phyloP scores from a whole-genome alignment of 2,113 vertebrate genomes.

The Chaetodon trifascialis region DNA sequence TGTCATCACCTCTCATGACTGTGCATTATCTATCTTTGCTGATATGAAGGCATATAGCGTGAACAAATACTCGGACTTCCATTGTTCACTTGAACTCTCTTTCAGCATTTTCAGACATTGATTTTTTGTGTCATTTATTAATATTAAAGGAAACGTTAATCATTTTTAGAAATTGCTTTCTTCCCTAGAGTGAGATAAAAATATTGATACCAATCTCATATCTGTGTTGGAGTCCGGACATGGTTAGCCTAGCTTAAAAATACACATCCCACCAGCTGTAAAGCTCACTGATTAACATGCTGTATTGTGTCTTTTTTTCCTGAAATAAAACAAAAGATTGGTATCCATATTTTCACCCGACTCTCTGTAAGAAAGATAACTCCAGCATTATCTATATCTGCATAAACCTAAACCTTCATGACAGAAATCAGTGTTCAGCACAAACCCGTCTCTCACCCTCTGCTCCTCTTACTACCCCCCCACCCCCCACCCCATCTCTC shows the following conservation, averaged over 20 bases:
- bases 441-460: slow-evolving; percentile 10
- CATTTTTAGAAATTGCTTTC: neutral
- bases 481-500: neutral
- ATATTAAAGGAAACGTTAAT: neutral
- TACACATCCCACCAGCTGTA: too few relatives aligned
- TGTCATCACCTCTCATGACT: neutral
- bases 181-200: neutral
- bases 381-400: neutral
- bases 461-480: neutral
- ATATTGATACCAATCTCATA: neutral
- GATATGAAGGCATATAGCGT: neutral
- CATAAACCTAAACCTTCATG: neutral
- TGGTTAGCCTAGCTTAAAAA: neutral
- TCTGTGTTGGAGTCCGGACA: neutral
- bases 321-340: too few relatives aligned
- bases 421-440: neutral
- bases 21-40: neutral
- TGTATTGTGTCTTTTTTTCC: too few relatives aligned
- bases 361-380: neutral
- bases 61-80: neutral
- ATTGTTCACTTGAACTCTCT: neutral
- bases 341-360: neutral
- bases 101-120: neutral
- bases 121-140: neutral
- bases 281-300: too few relatives aligned